Conservation (phyloP, 2,797 vertebrate species). For the Channa striata region DNA sequence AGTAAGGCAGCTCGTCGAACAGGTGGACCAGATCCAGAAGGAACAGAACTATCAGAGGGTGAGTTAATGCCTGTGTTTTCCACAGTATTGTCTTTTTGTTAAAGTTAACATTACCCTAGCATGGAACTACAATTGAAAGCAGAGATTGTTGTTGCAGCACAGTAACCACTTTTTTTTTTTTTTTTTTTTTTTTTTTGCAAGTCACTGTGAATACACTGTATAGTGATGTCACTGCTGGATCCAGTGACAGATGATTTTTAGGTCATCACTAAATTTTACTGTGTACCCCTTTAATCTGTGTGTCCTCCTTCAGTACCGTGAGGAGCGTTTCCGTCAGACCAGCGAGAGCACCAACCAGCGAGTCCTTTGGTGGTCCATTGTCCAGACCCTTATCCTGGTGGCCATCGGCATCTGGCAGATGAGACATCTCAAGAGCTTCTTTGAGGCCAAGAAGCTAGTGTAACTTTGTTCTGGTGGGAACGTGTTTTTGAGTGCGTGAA, state of each 20-base stretch:
- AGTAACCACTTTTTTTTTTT: too few species aligned
- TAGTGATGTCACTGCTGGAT: too few species aligned
- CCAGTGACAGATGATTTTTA: too few species aligned
- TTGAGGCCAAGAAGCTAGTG: slow-evolving; percentile 95
- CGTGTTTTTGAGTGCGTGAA: slow-evolving; percentile 11
- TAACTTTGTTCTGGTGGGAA: slow-evolving; percentile 59
- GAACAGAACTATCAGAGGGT: slow-evolving; percentile 96
- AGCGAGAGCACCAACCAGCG: slow-evolving; percentile 95
- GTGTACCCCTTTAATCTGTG: background rate
- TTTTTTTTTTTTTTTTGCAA: too few species aligned
- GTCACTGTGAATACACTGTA: too few species aligned
- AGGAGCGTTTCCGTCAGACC: slow-evolving; percentile 94
- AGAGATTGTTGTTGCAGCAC: too few species aligned
- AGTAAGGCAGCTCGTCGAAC: slow-evolving; percentile 92
- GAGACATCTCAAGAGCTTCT: slow-evolving; percentile 96
- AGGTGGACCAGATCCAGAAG: slow-evolving; percentile 95
- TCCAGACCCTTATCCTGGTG: slow-evolving; percentile 94
- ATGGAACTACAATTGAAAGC: too few species aligned
- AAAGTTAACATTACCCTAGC: too few species aligned
- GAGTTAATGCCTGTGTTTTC: slow-evolving; percentile 39
- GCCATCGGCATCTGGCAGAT: slow-evolving; percentile 95
- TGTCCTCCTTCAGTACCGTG: slow-evolving; percentile 86
- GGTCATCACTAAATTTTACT: too few species aligned
- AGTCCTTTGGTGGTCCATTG: slow-evolving; percentile 95
- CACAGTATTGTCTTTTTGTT: too few species aligned